Conservation (phyloP, 2,113 vertebrate species). For the Rhadina sibilatrix region DNA sequence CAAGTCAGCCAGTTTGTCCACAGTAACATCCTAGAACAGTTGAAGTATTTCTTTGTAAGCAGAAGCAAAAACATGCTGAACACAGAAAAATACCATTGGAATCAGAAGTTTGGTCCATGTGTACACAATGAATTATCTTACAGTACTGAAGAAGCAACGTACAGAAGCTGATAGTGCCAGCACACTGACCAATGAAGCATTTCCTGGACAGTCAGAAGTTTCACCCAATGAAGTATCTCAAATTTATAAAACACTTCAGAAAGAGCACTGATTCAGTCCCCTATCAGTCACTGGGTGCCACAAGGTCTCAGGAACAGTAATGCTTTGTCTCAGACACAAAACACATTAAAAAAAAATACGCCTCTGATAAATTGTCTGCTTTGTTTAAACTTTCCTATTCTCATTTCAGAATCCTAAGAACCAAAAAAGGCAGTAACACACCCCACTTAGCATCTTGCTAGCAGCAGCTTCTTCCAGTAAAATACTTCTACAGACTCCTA, state of each 20-base stretch:
- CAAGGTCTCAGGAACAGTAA: neutral
- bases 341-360: neutral
- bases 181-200: neutral
- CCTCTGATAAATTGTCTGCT: neutral
- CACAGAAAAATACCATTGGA: neutral
- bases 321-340: neutral
- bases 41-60: neutral
- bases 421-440: neutral
- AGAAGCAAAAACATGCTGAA: neutral
- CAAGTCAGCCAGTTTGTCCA: slow-evolving; percentile 19
- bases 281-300: neutral
- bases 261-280: neutral
- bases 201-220: neutral
- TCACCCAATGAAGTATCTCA: neutral
- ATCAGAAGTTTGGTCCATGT: neutral
- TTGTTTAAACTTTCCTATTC: neutral
- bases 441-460: neutral
- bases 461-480: neutral
- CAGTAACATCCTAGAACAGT: neutral
- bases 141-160: neutral
- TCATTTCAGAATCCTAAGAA: neutral
- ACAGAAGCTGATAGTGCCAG: neutral
- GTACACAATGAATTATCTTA: neutral
- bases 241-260: neutral
- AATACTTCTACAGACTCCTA: neutral